Base-by-base conservation (phyloP, 1,140 invertebrate species). In the Diachasma alloeum region DNA sequence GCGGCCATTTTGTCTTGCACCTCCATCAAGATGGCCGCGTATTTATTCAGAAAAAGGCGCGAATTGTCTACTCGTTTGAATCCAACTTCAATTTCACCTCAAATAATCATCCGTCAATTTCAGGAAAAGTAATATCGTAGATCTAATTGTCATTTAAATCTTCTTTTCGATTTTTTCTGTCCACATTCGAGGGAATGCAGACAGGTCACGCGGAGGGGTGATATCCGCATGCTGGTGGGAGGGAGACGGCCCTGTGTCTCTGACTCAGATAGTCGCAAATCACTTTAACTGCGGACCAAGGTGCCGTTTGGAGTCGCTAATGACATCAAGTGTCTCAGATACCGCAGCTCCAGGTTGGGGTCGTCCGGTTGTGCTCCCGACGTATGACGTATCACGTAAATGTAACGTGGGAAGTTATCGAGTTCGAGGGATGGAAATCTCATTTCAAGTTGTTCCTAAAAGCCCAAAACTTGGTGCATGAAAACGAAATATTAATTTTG, bases 311-410 rank as follows among this genome's bases (percentile, higher is more conserved):
- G 85, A 87, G 86, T 82, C 86, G 84, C 83, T 90, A 89, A 88
- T 89, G 86, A 88, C 87, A 83, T 89, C 86, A 89, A 89, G 87
- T 88, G 85, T 88, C 87, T 88, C 84, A 84, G 84, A 87, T 88
- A 88, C 84, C 83, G 82, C 79, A 78, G 85, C 83, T 83, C 82
- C 80, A 56, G 82, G 81, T 81, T 86, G 77, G 79, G 82, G 84
- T 81, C 82, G 84, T 81, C 82, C 84, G 81, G 79, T 83, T 56
- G 48, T 73, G 72, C 9, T 53, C 4, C 46, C 59, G 72, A 37
- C 72, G 31, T 26, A 39, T 36, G 72, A 56, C 19, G 48, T 73
- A 31, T 73, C 19, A 46, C 48, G 48, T 26, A 53, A 73, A n/a
- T 36, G 26, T 19, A 48, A 31, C 31, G 48, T 56, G 24, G 31